Evolutionary conservation across 2,797 vertebrate species (phyloP).

Genomic region (Geranospiza caerulescens): DNA sequence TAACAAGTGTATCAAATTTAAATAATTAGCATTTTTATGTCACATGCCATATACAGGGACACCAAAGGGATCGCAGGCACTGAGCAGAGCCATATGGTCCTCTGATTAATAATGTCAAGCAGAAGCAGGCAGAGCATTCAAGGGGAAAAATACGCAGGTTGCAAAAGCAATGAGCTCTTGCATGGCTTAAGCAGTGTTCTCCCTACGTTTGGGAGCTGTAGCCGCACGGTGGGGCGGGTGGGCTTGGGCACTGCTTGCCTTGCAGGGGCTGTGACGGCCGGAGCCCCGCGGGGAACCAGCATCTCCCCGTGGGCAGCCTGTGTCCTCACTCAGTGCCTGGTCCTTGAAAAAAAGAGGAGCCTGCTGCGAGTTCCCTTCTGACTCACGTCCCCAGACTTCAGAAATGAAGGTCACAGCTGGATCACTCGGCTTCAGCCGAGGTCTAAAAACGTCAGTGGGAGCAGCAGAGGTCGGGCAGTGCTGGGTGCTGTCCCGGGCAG

Average conservation of each 20-base stretch:
- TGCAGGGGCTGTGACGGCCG: neutral
- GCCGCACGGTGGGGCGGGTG: neutral
- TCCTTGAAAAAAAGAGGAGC: neutral
- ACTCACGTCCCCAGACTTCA: neutral
- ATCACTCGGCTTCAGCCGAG: neutral
- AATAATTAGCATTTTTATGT: constrained; percentile 1
- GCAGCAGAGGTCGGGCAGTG: neutral
- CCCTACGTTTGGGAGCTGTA: fast-evolving
- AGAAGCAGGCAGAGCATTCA: neutral
- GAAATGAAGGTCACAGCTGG: neutral
- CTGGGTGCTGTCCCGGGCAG: neutral
- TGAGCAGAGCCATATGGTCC: neutral
- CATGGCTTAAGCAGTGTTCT: fast-evolving
- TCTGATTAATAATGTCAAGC: neutral
- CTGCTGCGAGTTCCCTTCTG: neutral
- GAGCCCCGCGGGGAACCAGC: neutral
- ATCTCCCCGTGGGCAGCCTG: neutral
- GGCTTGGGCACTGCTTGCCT: neutral
- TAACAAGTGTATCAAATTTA: neutral
- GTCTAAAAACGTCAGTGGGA: neutral
- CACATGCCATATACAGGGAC: neutral
- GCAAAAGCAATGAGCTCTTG: neutral
- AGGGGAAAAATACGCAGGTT: neutral
- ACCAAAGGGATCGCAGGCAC: neutral
- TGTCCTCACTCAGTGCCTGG: neutral